Conservation (phyloP, 30 jellyfish, hydroid and myxozoan genomes). For the Nemopilema nomurai region DNA sequence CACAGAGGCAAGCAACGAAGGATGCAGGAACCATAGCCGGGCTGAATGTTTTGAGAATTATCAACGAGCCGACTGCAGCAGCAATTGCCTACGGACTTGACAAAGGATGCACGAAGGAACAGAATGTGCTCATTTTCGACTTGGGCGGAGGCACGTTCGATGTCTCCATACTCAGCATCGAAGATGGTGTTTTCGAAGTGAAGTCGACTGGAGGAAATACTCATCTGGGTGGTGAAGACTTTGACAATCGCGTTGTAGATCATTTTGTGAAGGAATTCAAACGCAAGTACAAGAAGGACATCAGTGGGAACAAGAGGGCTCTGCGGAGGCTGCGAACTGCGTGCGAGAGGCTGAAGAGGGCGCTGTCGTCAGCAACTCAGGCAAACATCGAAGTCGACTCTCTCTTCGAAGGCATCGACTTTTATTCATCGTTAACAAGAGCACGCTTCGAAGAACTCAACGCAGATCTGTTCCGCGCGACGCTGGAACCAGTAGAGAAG, state of each 20-base stretch:
- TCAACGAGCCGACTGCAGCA: conserved; percentile 95
- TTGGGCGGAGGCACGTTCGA: conserved; percentile 94
- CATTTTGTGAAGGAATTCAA: conserved; percentile 73
- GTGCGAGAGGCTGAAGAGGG: conserved; percentile 93
- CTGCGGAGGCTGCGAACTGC: conserved; percentile 89
- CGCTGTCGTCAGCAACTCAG: conserved; percentile 88
- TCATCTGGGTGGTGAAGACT: conserved; percentile 92
- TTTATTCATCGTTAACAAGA: conserved; percentile 78
- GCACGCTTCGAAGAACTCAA: conserved; percentile 90
- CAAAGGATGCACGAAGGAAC: conserved; percentile 42
- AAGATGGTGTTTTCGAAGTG: conserved; percentile 80
- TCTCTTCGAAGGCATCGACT: conserved; percentile 88
- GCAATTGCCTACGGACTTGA: conserved; percentile 91
- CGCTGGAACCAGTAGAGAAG: conserved; percentile 73
- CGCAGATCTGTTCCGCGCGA: conserved; percentile 63
- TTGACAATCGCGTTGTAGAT: conserved; percentile 67
- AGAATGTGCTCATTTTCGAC: conserved; percentile 71
- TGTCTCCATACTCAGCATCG: conserved; percentile 73
- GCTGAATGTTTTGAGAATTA: conserved; percentile 73
- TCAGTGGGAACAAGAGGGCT: conserved; percentile 76
- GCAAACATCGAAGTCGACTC: conserved; percentile 95
- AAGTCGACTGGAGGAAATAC: conserved; percentile 82
- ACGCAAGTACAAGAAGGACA: conserved; percentile 71
- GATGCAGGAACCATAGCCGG: conserved; percentile 92
- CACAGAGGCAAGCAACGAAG: conserved; percentile 91